A percentile compares a stretch with the other conserved stretches of the same genome.
Conservation (phyloP, 2,888 invertebrate genomes). For the Lampropteryx suffumata region DNA sequence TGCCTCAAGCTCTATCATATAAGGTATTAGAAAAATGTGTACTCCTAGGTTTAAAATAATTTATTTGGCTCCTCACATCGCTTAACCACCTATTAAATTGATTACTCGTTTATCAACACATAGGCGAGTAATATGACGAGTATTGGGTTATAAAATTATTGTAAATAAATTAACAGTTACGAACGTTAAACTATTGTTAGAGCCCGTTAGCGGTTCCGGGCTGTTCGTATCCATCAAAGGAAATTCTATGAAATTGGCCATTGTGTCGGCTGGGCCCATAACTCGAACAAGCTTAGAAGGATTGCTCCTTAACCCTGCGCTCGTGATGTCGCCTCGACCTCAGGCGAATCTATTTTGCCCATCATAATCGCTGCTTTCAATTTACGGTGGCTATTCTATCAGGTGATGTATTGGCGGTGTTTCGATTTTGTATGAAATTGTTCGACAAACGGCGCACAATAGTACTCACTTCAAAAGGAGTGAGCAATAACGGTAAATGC, state of each 20-base stretch:
- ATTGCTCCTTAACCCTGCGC: constrained; percentile 74
- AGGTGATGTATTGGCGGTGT: constrained; percentile 58
- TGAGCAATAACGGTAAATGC: not conserved
- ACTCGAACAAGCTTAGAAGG: constrained; percentile 65
- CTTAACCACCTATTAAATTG: too few species aligned
- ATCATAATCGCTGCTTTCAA: constrained; percentile 79
- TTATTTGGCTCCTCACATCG: too few species aligned
- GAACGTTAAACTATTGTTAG: constrained; percentile 45
- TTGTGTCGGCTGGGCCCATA: constrained; percentile 73
- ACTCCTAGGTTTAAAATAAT: too few species aligned
- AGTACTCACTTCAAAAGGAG: not conserved
- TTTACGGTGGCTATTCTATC: constrained; percentile 73
- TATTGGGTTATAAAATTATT: constrained; percentile 19
- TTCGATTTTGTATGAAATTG: constrained; percentile 26
- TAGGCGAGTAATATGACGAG: constrained; percentile 4
- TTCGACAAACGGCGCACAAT: constrained; percentile 11
- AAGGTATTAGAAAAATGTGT: too few species aligned
- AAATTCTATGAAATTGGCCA: constrained; percentile 76
- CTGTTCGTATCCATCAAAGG: constrained; percentile 67
- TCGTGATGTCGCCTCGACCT: constrained; percentile 78
- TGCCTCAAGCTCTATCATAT: too few species aligned
- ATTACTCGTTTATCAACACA: constrained; percentile 6
- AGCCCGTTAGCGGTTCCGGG: constrained; percentile 57
- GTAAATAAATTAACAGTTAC: constrained; percentile 30
- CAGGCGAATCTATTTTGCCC: constrained; percentile 74